These are phyloP conservation scores for Leptinotarsa juncta DNA, from an alignment of 2,888 invertebrate genomes.

Conservation along the genomic window DNA sequence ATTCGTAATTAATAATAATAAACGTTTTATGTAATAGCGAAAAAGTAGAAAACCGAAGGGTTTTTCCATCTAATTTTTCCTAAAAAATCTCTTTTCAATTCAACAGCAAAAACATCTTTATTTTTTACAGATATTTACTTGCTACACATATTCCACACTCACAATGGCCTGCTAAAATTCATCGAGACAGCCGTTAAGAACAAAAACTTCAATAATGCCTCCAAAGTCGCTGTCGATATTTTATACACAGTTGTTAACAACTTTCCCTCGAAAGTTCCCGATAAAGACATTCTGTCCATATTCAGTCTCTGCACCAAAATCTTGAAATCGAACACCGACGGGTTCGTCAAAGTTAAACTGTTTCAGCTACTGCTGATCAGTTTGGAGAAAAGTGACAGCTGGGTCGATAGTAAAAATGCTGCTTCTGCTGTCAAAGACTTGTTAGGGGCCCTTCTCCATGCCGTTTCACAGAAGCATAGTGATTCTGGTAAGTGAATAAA, in stretches of 20 bases:
- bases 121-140: slow-evolving; percentile 56
- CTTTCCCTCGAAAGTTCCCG: slow-evolving; percentile 51
- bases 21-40: no score
- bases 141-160: slow-evolving; percentile 55
- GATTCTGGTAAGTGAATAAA: slow-evolving; percentile 48
- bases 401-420: slow-evolving; percentile 43
- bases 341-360: slow-evolving; percentile 54
- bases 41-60: no score
- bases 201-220: slow-evolving; percentile 51
- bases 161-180: slow-evolving; percentile 54
- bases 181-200: slow-evolving; percentile 47
- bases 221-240: slow-evolving; percentile 55
- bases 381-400: slow-evolving; percentile 53
- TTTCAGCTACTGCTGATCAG: slow-evolving; percentile 53
- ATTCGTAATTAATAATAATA: no score
- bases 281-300: slow-evolving; percentile 54
- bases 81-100: no score
- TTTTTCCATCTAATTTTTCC: no score
- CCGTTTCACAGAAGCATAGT: slow-evolving; percentile 44
- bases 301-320: slow-evolving; percentile 52
- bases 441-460: slow-evolving; percentile 42
- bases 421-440: slow-evolving; percentile 43
- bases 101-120: background rate
- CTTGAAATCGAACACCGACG: slow-evolving; percentile 49
- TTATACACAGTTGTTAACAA: slow-evolving; percentile 58